phyloP scores from a whole-genome alignment of 2,113 vertebrate genomes.

The Diglossa brunneiventris region DNA sequence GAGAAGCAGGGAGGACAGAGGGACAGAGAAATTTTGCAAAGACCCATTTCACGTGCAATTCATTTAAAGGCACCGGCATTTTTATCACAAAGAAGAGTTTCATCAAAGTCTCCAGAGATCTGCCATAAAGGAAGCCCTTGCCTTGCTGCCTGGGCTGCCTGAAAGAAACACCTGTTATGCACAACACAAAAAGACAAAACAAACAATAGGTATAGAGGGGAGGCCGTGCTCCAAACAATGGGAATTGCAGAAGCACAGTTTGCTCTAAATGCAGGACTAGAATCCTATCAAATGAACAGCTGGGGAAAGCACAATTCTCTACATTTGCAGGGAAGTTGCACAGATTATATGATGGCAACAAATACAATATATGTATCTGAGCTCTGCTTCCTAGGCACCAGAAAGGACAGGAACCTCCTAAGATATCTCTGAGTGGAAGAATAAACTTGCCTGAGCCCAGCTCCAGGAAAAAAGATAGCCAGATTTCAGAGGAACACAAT shows the following conservation, averaged over 20 bases:
- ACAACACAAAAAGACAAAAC: constrained; percentile 43
- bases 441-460: constrained; percentile 37
- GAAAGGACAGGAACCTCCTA: constrained; percentile 49
- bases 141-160: constrained; percentile 34
- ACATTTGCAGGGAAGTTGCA: constrained; percentile 40
- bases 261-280: constrained; percentile 23
- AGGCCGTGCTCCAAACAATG: constrained; percentile 32
- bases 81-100: constrained; percentile 66
- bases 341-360: constrained; percentile 12
- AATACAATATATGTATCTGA: constrained; percentile 34
- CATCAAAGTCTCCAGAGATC: constrained; percentile 59
- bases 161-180: constrained; percentile 68
- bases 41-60: constrained; percentile 18
- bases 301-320: constrained; percentile 3
- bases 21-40: constrained; percentile 18
- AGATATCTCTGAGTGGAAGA: constrained; percentile 53
- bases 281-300: constrained; percentile 32
- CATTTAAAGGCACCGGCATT: constrained; percentile 35
- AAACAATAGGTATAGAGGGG: constrained; percentile 62
- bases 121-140: constrained; percentile 52
- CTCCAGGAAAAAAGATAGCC: constrained; percentile 37
- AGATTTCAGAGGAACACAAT: constrained; percentile 52
- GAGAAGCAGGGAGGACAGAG: background rate
- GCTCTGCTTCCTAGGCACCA: constrained; percentile 25
- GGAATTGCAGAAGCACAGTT: background rate